These are phyloP conservation scores for Albula glossodonta DNA, from an alignment of 2,113 vertebrate genomes.

Conservation along the genomic window DNA sequence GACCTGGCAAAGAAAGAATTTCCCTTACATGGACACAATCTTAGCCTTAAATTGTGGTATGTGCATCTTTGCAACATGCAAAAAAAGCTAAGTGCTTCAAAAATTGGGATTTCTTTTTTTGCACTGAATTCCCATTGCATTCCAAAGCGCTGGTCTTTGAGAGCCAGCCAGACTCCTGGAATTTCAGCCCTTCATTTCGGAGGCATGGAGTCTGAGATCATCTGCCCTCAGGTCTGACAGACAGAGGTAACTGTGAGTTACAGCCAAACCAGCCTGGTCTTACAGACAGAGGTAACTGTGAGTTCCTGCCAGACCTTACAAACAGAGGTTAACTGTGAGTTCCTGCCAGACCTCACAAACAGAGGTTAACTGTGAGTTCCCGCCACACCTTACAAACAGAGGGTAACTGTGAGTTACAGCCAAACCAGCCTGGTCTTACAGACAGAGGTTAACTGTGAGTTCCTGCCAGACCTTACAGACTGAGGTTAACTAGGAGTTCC, in stretches of 20 bases:
- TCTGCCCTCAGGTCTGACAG: conserved; percentile 34
- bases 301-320: background rate
- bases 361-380: background rate
- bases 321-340: background rate
- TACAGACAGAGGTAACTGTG: background rate
- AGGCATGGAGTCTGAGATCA: conserved; percentile 42
- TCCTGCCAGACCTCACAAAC: background rate
- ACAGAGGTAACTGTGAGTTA: conserved; percentile 14
- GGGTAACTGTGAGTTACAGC: too few relatives aligned
- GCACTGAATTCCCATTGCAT: conserved; percentile 17
- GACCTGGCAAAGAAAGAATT: conserved; percentile 14
- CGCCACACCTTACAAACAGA: too few relatives aligned
- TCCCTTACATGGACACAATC: conserved; percentile 25
- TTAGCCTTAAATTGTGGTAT: background rate
- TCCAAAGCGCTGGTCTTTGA: conserved; percentile 23
- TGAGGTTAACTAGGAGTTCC: too few relatives aligned
- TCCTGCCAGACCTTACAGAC: too few relatives aligned
- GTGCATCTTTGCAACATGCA: background rate
- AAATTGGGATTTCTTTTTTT: conserved; percentile 8
- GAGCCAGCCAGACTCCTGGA: conserved; percentile 37
- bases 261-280: background rate
- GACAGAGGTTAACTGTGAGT: too few relatives aligned
- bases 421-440: too few relatives aligned
- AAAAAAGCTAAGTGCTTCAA: background rate
- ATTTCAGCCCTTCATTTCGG: conserved; percentile 44